Percentiles rank a stretch among this genome's conserved stretches.
These are phyloP conservation scores for Panulirus ornatus DNA, from an alignment of 1,140 invertebrate genomes.

Conservation along the genomic window DNA sequence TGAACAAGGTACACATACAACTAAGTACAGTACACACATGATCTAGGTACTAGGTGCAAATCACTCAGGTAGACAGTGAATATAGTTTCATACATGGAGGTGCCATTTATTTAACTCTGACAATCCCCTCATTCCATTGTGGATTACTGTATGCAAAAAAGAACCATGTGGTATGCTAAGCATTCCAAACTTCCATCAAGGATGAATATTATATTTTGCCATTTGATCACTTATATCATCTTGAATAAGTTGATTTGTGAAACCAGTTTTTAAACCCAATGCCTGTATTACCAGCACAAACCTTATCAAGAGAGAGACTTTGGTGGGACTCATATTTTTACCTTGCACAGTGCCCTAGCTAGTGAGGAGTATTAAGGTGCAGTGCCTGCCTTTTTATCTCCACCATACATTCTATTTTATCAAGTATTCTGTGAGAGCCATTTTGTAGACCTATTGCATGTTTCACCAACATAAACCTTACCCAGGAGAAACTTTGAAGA, in stretches of 20 bases:
- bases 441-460: not conserved
- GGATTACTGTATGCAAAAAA: not conserved
- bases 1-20: slow-evolving; percentile 13
- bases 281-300: not conserved
- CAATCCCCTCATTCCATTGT: slow-evolving; percentile 20
- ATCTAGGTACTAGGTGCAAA: slow-evolving; percentile 36
- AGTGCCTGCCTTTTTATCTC: not conserved
- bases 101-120: slow-evolving; percentile 30
- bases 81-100: slow-evolving; percentile 39
- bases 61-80: slow-evolving; percentile 52
- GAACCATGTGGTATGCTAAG: slow-evolving; percentile 12
- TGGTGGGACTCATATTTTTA: slow-evolving; percentile 3
- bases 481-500: not conserved
- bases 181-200: slow-evolving; percentile 31
- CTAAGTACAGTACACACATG: slow-evolving; percentile 1
- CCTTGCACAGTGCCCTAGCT: slow-evolving; percentile 9
- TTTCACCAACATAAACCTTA: not conserved
- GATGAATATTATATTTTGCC: not conserved
- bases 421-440: too few relatives aligned
- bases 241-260: not conserved
- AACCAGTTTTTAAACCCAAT: not conserved
- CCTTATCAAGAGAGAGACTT: slow-evolving; percentile 12
- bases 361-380: not conserved
- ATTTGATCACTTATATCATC: not conserved
- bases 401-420: too few relatives aligned